Evolutionary conservation across 2,113 vertebrate species (phyloP).

Genomic region (Mus musculus): DNA sequence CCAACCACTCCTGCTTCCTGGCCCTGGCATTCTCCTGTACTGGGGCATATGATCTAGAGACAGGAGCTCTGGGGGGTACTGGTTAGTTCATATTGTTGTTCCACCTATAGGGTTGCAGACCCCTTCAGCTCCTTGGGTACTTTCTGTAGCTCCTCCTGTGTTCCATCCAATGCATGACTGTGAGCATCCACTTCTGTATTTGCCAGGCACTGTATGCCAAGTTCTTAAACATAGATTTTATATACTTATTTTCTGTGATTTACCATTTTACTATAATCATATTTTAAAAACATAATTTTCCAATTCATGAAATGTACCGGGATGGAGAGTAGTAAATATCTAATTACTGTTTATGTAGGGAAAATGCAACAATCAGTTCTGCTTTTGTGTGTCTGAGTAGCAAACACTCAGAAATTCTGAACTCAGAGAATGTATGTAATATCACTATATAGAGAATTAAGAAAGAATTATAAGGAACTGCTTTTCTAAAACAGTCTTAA

Average conservation of each 20-base stretch:
- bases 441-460: not conserved
- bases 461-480: not conserved
- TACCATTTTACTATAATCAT: not conserved
- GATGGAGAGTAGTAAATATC: not conserved
- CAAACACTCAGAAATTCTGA: not conserved
- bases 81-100: too few relatives aligned
- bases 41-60: too few relatives aligned
- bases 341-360: not conserved
- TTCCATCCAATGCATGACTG: too few relatives aligned
- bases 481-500: not conserved
- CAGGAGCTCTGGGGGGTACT: too few relatives aligned
- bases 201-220: not conserved
- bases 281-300: not conserved
- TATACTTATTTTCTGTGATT: not conserved
- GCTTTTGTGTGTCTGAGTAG: not conserved
- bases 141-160: too few relatives aligned
- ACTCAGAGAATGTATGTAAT: not conserved
- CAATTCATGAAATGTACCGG: not conserved
- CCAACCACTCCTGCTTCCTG: too few relatives aligned
- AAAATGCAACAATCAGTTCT: not conserved
- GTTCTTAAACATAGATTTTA: not conserved
- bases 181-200: too few relatives aligned
- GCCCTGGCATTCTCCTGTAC: too few relatives aligned
- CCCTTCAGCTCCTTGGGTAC: too few relatives aligned
- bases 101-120: too few relatives aligned